Evolutionary conservation across 2,113 vertebrate genomes (phyloP).

Genomic region (Nothobranchius kuhntae): DNA sequence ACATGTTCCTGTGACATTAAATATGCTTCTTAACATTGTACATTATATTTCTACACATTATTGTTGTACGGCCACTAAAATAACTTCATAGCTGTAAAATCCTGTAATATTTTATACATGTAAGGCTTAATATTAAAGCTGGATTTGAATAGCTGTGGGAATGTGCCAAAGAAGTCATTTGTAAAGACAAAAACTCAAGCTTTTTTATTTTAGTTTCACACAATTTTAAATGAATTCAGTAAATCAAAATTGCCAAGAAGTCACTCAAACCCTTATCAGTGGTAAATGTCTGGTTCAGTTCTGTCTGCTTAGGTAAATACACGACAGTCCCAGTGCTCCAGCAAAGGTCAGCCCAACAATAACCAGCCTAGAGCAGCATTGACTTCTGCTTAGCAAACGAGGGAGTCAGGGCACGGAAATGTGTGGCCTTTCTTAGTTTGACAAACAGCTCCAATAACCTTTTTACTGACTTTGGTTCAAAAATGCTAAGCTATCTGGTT

Average conservation of each 20-base stretch:
- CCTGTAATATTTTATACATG: too few species aligned
- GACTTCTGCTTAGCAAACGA: constrained; percentile 18
- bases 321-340: constrained; percentile 7
- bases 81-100: too few species aligned
- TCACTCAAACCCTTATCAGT: constrained; percentile 11
- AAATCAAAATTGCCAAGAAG: neutral
- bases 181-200: neutral
- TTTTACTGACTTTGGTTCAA: constrained; percentile 29
- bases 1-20: too few species aligned
- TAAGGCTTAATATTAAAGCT: too few species aligned
- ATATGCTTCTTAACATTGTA: too few species aligned
- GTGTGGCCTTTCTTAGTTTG: constrained; percentile 52
- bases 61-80: too few species aligned
- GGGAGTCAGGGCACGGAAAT: neutral
- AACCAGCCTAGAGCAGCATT: constrained; percentile 8
- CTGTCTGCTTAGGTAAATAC: constrained; percentile 8
- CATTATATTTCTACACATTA: too few species aligned
- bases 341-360: constrained; percentile 61
- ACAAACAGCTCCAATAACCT: constrained; percentile 57
- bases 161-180: too few species aligned
- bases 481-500: constrained; percentile 30
- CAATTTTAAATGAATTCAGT: neutral
- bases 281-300: constrained; percentile 18
- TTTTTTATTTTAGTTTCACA: constrained; percentile 13
- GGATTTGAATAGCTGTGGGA: too few species aligned